Evolutionary conservation across 2,113 vertebrate species (phyloP).

Genomic region (Cochlearius cochlearius): DNA sequence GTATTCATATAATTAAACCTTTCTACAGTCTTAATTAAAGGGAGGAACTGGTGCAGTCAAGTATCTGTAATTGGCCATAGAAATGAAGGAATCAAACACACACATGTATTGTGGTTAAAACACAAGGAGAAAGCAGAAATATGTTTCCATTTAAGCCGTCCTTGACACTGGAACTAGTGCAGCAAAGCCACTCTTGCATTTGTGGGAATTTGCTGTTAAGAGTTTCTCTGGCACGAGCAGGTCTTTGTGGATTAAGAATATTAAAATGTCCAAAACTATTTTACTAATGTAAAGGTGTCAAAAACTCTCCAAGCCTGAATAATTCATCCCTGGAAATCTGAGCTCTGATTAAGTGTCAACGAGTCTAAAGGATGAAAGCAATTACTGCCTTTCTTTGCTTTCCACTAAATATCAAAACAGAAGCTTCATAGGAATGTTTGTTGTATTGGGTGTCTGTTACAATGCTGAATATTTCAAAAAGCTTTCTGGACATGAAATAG

Average conservation of each 20-base stretch:
- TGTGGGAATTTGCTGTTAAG: not conserved
- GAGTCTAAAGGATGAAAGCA: not conserved
- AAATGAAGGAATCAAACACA: not conserved
- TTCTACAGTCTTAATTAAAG: not conserved
- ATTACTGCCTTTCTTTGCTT: not conserved
- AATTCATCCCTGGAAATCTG: not conserved
- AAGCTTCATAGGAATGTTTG: not conserved
- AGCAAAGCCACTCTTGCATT: not conserved
- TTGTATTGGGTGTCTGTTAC: not conserved
- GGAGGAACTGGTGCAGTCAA: not conserved
- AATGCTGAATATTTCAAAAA: not conserved
- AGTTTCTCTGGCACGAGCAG: not conserved
- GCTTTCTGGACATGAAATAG: not conserved
- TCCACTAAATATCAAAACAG: not conserved
- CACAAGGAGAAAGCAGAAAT: not conserved
- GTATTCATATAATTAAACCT: not conserved
- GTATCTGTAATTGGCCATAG: not conserved
- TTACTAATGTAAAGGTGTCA: not conserved
- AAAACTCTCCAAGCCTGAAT: not conserved
- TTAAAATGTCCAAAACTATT: not conserved
- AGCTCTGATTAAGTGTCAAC: constrained; percentile 1
- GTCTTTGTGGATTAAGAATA: not conserved
- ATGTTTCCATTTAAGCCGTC: not conserved
- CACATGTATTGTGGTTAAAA: not conserved
- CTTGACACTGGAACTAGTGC: not conserved